phyloP scores from a whole-genome alignment of 2,113 vertebrate species.

The Paradoxurus hermaphroditus region DNA sequence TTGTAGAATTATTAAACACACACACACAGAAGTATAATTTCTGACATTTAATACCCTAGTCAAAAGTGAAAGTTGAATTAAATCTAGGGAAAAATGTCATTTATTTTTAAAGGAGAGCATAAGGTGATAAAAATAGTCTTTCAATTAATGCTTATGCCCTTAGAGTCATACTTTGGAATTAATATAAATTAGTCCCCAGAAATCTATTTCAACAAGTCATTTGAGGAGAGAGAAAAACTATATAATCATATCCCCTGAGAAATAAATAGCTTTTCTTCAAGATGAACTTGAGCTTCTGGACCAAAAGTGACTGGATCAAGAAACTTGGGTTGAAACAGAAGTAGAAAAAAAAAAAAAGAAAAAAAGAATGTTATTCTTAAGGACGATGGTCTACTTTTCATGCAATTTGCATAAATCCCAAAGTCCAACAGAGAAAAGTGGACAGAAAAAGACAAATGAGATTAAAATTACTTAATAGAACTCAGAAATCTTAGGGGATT shows the following conservation, averaged over 20 bases:
- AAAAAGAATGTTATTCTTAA: slow-evolving; percentile 46
- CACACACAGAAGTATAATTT: slow-evolving; percentile 44
- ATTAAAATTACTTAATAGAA: slow-evolving; percentile 65
- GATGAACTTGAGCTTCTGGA: slow-evolving; percentile 66
- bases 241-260: slow-evolving; percentile 65
- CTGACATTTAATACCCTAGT: slow-evolving; percentile 54
- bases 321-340: slow-evolving; percentile 59
- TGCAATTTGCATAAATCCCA: slow-evolving; percentile 58
- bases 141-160: slow-evolving; percentile 73
- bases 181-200: slow-evolving; percentile 75
- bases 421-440: slow-evolving; percentile 40
- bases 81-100: slow-evolving; percentile 68
- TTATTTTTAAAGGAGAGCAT: slow-evolving; percentile 69
- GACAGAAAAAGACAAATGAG: slow-evolving; percentile 21
- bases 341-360: neutral
- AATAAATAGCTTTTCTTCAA: slow-evolving; percentile 72
- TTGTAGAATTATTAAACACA: slow-evolving; percentile 54
- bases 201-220: slow-evolving; percentile 73
- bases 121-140: slow-evolving; percentile 76
- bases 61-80: slow-evolving; percentile 70
- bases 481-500: slow-evolving; percentile 58
- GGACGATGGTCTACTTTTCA: slow-evolving; percentile 42
- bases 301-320: slow-evolving; percentile 47
- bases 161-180: slow-evolving; percentile 69
- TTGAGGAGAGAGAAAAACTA: slow-evolving; percentile 61